Evolutionary conservation across 2,113 vertebrate genomes (phyloP).

Genomic region (Trichechus manatus): DNA sequence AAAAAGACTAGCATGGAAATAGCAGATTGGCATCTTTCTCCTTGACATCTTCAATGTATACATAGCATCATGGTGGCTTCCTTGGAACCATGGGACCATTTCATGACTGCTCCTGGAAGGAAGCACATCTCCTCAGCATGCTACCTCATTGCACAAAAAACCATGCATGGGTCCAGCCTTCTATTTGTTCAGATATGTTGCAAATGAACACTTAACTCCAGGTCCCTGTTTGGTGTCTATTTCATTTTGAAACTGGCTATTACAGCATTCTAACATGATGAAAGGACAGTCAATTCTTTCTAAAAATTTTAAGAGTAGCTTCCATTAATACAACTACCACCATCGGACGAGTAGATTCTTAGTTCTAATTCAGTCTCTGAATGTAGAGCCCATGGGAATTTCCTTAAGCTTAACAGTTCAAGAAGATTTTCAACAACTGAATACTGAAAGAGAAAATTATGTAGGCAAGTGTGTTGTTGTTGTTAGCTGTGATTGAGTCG

Average conservation of each 20-base stretch:
- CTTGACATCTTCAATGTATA: not conserved
- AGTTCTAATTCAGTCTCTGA: not conserved
- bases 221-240: not conserved
- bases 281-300: not conserved
- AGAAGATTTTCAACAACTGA: not conserved
- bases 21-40: not conserved
- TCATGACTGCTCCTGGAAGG: not conserved
- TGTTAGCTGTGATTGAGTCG: no score
- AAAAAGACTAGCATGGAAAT: not conserved
- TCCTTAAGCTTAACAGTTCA: not conserved
- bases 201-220: not conserved
- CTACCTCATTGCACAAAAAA: fast-evolving
- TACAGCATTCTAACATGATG: not conserved
- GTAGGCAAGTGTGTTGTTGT: not conserved
- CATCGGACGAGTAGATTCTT: not conserved
- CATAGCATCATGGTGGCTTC: not conserved
- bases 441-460: not conserved
- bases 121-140: not conserved
- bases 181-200: not conserved
- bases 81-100: not conserved
- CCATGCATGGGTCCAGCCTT: not conserved
- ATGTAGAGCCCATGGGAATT: not conserved
- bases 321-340: not conserved
- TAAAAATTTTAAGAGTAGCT: not conserved
- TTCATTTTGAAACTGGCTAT: not conserved